Evolutionary conservation across 2,113 vertebrate species (phyloP), one percentile per base, ranked within the genome.

Genomic region (Hypocryptadius cinnamomeus): DNA sequence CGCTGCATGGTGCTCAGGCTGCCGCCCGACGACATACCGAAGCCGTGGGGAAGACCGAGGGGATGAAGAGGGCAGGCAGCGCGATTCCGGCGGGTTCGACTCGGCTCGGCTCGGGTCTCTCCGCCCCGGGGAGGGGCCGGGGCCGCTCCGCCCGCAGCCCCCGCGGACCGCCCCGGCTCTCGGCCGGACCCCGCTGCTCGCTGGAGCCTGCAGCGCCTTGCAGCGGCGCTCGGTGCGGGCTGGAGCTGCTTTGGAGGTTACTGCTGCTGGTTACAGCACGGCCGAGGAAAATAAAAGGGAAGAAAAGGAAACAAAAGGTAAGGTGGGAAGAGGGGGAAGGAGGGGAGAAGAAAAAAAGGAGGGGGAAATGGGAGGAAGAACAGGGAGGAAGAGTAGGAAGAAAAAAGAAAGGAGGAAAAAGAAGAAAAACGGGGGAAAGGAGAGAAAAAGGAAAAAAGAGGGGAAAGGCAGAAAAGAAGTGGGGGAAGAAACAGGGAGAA

Each of bases 1-100:
- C 98, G 97, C 82, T 98, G 97, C 98, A 99, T 97, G 89, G 96
- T 97, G 95, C 97, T 97, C 92, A 98, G 92, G 95, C 97, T 98
- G 37, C 98, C 98, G 95, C 98, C 98, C 45, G 98, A 98, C 23
- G 98, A 98, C 99, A 99, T 99, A 91, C 93, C 96, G 72, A 4
- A 8, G 7, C 17, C 7, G 16, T 11, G 19, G 21, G 8, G 5
- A 27, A 20, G 1, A 44, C 24, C 19, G 11, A 54, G 7, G 3
- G 13, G 8, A 22, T 5, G 10, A 8, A 6, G 28, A 22, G 8
- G 6, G 15, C 18, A 13, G 3, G 5, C 28, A 18, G 15, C 27
- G 12, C 21, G 25, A 4, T 25, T 9, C 23, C 6, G 8, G 24
- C 3, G 5, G 6, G 15, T 20, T 25, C 4, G 9, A 18, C n/a